phyloP scores from a whole-genome alignment of 2,797 vertebrate species.

The Pangasius sanitwongsei region DNA sequence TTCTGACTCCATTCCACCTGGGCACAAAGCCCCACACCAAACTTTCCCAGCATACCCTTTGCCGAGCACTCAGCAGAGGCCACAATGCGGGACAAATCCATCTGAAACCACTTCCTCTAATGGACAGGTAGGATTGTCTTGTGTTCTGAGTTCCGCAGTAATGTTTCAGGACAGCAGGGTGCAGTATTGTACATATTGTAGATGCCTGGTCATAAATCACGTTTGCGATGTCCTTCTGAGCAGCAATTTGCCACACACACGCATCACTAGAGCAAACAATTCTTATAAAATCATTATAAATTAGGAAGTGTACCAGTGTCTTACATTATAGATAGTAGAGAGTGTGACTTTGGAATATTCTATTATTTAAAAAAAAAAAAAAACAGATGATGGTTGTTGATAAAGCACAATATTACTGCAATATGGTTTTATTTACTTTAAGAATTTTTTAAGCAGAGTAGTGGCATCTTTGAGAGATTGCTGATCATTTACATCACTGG shows the following conservation, averaged over 20 bases:
- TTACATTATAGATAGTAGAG: no score
- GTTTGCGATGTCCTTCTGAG: background rate
- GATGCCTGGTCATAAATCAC: background rate
- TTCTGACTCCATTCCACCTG: constrained; percentile 87
- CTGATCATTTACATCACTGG: background rate
- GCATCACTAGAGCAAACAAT: background rate
- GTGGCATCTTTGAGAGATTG: background rate
- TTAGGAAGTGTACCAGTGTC: background rate
- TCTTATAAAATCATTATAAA: no score
- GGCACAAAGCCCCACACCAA: constrained; percentile 63
- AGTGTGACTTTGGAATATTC: no score
- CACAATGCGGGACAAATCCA: background rate
- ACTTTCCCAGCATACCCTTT: constrained; percentile 19
- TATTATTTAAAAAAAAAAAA: no score
- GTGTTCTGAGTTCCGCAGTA: no score
- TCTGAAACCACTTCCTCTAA: constrained; percentile 24
- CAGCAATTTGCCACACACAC: background rate
- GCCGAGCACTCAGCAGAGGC: constrained; percentile 15
- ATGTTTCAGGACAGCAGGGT: background rate
- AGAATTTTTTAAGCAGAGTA: background rate
- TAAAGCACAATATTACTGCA: background rate
- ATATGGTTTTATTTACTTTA: background rate
- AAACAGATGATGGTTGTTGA: background rate
- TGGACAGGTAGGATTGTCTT: constrained; percentile 21
- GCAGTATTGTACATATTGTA: no score